phyloP scores from a whole-genome alignment of 2,113 vertebrate species.

The Miniopterus natalensis region DNA sequence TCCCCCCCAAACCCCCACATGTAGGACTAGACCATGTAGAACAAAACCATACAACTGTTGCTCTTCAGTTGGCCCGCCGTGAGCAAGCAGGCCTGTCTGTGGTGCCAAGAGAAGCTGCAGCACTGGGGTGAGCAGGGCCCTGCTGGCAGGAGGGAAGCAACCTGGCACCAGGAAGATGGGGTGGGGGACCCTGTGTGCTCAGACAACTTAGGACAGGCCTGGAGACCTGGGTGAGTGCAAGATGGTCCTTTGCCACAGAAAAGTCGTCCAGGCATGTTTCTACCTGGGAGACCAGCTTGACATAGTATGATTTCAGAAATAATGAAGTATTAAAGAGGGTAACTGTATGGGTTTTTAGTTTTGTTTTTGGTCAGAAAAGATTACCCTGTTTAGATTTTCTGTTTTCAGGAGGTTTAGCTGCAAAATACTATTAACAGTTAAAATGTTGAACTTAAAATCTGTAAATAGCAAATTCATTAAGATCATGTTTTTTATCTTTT shows the following conservation, averaged over 20 bases:
- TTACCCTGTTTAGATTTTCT: not conserved
- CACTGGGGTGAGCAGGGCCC: not conserved
- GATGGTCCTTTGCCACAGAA: not conserved
- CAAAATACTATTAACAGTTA: not conserved
- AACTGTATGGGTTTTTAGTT: not conserved
- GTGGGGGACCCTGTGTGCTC: not conserved
- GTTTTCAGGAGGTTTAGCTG: not conserved
- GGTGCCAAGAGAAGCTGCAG: not conserved
- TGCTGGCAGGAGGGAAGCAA: not conserved
- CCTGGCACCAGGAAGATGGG: not conserved
- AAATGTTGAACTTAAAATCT: not conserved
- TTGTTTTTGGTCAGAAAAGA: constrained; percentile 18
- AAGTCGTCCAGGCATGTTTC: not conserved
- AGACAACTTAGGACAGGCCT: not conserved
- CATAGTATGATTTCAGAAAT: not conserved
- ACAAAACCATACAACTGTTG: too few species aligned
- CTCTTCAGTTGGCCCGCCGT: not conserved
- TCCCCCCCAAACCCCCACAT: accelerated
- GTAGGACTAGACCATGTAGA: not conserved
- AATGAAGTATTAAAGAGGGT: not conserved
- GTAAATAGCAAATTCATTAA: not conserved
- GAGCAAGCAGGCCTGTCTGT: not conserved
- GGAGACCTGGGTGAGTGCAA: not conserved
- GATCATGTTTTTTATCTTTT: not conserved
- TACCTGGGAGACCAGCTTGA: not conserved